These are phyloP conservation scores for Tetranychus truncatus DNA, from an alignment of 2,888 invertebrate genomes.

Conservation along the genomic window DNA sequence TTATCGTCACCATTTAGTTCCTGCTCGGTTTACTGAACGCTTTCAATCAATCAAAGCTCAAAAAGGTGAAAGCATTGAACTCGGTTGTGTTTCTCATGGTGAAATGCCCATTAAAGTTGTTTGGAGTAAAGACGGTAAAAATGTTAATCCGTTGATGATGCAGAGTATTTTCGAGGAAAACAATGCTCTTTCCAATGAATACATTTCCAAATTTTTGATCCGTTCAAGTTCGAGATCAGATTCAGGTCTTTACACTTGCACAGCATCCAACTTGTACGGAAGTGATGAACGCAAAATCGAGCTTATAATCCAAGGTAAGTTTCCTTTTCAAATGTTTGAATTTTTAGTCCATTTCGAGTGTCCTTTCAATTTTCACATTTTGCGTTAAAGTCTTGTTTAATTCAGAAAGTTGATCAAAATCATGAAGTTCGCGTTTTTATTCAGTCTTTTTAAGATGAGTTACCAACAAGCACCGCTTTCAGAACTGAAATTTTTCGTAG, in stretches of 20 bases:
- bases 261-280: slow-evolving; percentile 79
- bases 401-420: no score
- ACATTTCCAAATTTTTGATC: slow-evolving; percentile 9
- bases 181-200: slow-evolving; percentile 9
- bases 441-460: no score
- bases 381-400: no score
- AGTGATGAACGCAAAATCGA: slow-evolving; percentile 88
- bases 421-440: no score
- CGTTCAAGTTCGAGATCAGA: slow-evolving; percentile 73
- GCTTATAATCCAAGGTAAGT: slow-evolving; percentile 70
- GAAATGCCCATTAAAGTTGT: slow-evolving; percentile 84
- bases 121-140: slow-evolving; percentile 49
- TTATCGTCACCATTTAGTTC: neutral
- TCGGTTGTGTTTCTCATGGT: slow-evolving; percentile 79
- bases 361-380: neutral
- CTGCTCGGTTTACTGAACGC: slow-evolving; percentile 11
- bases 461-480: no score
- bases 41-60: slow-evolving; percentile 9
- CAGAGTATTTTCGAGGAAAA: neutral
- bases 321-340: no score
- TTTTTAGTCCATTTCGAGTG: no score
- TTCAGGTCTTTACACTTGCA: slow-evolving; percentile 72
- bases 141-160: slow-evolving; percentile 40
- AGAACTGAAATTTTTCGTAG: no score
- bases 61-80: slow-evolving; percentile 41